Conservation (phyloP, 2,888 invertebrate species). For the Hydropsyche betteni region DNA sequence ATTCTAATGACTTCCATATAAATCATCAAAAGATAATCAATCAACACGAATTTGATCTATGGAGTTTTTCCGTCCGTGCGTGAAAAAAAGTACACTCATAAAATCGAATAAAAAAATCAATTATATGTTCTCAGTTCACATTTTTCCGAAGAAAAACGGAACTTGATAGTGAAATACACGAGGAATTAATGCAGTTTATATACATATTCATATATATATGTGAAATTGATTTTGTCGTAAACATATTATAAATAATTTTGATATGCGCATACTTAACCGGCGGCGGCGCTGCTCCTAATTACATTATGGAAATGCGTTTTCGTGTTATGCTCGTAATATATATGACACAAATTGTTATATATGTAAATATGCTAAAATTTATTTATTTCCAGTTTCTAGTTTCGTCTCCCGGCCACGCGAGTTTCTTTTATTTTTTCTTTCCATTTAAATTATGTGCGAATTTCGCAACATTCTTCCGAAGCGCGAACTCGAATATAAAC, state of each 20-base stretch:
- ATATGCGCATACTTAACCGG: background rate
- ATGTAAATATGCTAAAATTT: background rate
- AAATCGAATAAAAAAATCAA: background rate
- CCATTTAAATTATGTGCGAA: constrained; percentile 16
- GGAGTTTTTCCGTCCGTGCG: constrained; percentile 2
- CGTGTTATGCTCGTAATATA: too few species aligned
- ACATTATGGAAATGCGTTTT: constrained; percentile 11
- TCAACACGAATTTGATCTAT: constrained; percentile 20
- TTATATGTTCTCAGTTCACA: background rate
- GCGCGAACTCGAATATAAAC: too few species aligned
- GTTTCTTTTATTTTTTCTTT: background rate
- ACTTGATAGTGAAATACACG: background rate
- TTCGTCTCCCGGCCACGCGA: background rate
- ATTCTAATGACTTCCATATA: constrained; percentile 27
- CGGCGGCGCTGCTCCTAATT: constrained; percentile 3
- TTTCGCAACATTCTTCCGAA: constrained; percentile 3
- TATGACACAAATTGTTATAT: constrained; percentile 14
- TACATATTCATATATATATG: too few species aligned
- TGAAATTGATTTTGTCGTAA: too few species aligned
- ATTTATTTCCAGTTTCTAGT: too few species aligned
- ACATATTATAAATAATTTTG: too few species aligned
- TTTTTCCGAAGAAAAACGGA: too few species aligned
- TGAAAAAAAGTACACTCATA: constrained; percentile 7
- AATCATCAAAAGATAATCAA: constrained; percentile 28
- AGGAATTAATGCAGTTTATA: background rate